Evolutionary conservation across 2,797 vertebrate species (phyloP), one percentile per base, ranked within the genome.

Genomic region (Heterohyrax brucei): DNA sequence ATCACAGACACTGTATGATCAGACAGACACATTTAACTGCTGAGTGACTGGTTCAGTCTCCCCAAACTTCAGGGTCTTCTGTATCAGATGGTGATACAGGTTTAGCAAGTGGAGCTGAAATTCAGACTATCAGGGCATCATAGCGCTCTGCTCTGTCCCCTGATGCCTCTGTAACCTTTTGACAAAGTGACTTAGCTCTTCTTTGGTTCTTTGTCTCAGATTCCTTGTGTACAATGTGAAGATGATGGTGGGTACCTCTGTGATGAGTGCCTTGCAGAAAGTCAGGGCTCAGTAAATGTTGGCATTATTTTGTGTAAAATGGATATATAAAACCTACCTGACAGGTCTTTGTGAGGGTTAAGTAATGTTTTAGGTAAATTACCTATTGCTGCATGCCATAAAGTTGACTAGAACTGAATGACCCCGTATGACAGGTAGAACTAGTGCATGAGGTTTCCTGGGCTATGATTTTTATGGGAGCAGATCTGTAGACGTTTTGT

Each of bases 261-360:
- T 19, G 0, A 21, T 70, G 39, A 86, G 2, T 76, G 2, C 9
- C 10, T 64, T 59, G 7, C 0, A 39, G 59, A 18, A 82, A 3
- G 9, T 48, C 62, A 82, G 26, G 4, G 4, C 28, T 89, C 53
- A 80, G 13, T 21, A 83, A 91, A 81, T 68, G 19, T 30, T 79
- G 44, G 1, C 21, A 13, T 30, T 87, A 24, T 73, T 59, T 72
- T 50, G 64, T 56, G 12, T 91, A 68, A 92, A 96, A 80, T 94
- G 61, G 22, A 8, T 50, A 72, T 28, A 85, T 33, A 53, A 93
- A 86, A 77, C 22, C n/a, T 72, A 28, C 33, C 46, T 85, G 44
- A 64, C 30, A 73, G 10, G 5, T 88, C 48, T 53, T 10, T 75
- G 12, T 50, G 22, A 14, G 48, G 46, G 5, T 48, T 48, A 77